These are phyloP conservation scores for Branchipolynoe longqiensis DNA, from an alignment of 2,888 invertebrate species.

Conservation along the genomic window DNA sequence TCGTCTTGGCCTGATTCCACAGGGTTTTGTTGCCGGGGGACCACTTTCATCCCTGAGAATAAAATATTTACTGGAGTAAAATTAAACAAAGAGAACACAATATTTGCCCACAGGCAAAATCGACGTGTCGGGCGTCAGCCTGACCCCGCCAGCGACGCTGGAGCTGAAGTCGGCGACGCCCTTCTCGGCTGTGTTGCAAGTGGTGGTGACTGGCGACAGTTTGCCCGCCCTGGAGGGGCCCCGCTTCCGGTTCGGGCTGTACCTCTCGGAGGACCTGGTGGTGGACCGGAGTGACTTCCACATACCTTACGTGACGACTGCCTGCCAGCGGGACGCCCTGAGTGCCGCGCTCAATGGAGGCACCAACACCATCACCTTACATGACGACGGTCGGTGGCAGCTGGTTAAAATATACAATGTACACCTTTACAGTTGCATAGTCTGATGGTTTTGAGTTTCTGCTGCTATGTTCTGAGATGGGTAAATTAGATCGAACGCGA, in stretches of 20 bases:
- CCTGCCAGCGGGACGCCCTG: slow-evolving; percentile 6
- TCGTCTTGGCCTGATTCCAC: too few relatives aligned
- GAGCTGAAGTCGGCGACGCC: not conserved
- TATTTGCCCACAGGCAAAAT: not conserved
- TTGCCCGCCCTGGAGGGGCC: not conserved
- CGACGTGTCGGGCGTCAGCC: not conserved
- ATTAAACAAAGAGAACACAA: too few relatives aligned
- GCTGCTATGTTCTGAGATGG: too few relatives aligned
- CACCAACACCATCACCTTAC: not conserved
- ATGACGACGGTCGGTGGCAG: slow-evolving; percentile 15
- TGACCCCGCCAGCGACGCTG: not conserved
- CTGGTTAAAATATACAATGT: too few relatives aligned
- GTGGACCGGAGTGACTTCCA: not conserved
- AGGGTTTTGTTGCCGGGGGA: too few relatives aligned
- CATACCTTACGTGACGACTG: not conserved
- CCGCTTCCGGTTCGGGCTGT: slow-evolving; percentile 9
- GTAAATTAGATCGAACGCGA: too few relatives aligned
- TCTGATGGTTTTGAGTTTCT: too few relatives aligned
- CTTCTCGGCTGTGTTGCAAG: not conserved
- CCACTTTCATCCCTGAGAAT: too few relatives aligned
- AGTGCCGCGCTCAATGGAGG: not conserved
- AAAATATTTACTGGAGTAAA: too few relatives aligned
- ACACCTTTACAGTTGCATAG: too few relatives aligned
- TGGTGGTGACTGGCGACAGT: not conserved
- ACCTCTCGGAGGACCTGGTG: slow-evolving; percentile 10